phyloP scores from a whole-genome alignment of 2,113 vertebrate genomes.

The Acinonyx jubatus region DNA sequence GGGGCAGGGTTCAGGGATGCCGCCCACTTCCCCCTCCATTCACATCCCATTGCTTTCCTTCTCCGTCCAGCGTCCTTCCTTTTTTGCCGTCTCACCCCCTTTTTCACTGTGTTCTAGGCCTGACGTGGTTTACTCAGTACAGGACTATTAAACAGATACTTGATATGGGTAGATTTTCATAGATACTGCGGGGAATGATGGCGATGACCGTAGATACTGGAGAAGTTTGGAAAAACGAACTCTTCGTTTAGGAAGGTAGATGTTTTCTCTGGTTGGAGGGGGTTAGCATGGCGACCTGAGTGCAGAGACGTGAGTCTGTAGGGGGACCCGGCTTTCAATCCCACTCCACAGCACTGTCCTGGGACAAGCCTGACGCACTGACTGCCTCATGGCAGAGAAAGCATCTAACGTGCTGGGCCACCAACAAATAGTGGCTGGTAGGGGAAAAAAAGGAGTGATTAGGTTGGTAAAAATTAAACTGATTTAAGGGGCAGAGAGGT shows the following conservation, averaged over 20 bases:
- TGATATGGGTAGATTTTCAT: not conserved
- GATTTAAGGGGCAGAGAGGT: not conserved
- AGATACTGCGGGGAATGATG: not conserved
- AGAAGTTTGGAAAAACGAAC: not conserved
- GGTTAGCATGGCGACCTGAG: not conserved
- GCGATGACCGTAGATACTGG: too few relatives aligned
- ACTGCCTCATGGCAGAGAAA: not conserved
- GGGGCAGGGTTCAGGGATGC: not conserved
- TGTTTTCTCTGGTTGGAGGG: not conserved
- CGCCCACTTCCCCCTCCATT: fast-evolving
- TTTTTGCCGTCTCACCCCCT: not conserved
- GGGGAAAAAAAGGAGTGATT: not conserved
- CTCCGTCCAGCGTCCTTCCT: not conserved
- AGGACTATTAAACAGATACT: not conserved
- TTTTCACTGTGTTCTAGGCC: not conserved
- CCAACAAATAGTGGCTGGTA: not conserved
- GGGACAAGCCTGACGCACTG: not conserved
- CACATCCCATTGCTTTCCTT: not conserved
- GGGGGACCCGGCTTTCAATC: not conserved
- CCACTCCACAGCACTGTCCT: not conserved
- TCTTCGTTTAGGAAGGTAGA: not conserved
- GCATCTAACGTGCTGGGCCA: not conserved
- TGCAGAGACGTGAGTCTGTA: not conserved
- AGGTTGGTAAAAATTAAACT: not conserved
- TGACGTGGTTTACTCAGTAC: not conserved